Conservation (phyloP, 2,113 vertebrate genomes). For the Equus quagga region DNA sequence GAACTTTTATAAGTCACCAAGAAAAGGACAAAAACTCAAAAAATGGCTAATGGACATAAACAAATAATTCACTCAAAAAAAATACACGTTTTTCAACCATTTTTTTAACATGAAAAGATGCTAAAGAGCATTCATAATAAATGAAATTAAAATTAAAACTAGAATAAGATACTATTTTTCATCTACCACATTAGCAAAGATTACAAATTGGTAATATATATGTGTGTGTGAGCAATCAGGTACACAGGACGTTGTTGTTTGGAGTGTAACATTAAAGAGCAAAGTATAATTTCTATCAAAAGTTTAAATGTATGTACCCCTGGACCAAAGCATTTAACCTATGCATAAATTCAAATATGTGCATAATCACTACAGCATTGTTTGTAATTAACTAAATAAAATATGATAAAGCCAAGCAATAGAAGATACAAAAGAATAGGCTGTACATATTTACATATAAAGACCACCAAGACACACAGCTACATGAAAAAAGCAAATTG, state of each 20-base stretch:
- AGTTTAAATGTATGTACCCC: neutral
- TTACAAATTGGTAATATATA: neutral
- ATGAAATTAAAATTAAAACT: neutral
- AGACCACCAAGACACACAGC: neutral
- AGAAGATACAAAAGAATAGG: conserved; percentile 9
- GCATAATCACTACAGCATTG: neutral
- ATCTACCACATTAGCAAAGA: neutral
- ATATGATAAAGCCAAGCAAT: neutral
- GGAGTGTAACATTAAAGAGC: neutral
- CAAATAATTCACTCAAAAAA: neutral
- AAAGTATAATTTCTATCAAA: neutral
- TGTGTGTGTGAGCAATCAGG: neutral
- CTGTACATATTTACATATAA: neutral
- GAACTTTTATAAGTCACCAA: neutral
- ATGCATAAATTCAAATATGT: neutral
- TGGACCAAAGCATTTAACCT: conserved; percentile 34
- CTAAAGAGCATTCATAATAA: neutral
- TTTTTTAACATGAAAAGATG: conserved; percentile 1
- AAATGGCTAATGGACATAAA: neutral
- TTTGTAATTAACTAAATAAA: neutral
- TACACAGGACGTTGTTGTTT: neutral
- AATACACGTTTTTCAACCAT: neutral
- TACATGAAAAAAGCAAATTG: conserved; percentile 21
- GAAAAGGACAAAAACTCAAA: neutral
- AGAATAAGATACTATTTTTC: conserved; percentile 10